Evolutionary conservation across 2,113 vertebrate genomes (phyloP).

Genomic region (Motacilla tschutschensis): DNA sequence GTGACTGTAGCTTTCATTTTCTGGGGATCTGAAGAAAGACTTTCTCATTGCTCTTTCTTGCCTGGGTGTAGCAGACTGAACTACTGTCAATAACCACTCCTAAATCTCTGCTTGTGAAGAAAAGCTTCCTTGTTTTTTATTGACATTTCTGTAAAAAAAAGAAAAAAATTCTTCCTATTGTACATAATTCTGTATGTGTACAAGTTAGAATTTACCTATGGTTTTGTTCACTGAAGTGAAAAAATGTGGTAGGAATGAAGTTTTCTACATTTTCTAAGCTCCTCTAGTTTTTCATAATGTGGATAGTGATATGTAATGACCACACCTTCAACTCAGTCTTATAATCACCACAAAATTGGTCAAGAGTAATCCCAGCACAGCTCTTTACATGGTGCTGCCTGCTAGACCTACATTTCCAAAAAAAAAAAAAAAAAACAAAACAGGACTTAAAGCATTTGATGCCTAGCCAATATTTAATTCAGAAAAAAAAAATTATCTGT

Average conservation of each 20-base stretch:
- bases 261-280: neutral
- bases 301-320: neutral
- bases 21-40: neutral
- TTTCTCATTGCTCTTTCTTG: neutral
- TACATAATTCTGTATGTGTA: neutral
- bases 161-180: neutral
- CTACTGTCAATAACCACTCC: fast-evolving
- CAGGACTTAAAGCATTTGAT: neutral
- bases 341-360: neutral
- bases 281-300: neutral
- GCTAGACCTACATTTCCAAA: neutral
- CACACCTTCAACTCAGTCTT: neutral
- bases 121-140: neutral
- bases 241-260: neutral
- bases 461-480: neutral
- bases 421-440: neutral
- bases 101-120: neutral
- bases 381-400: neutral
- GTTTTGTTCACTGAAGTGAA: neutral
- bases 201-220: neutral
- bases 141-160: neutral
- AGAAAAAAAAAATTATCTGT: neutral
- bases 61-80: neutral
- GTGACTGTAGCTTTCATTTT: neutral
- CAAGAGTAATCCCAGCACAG: neutral